Conservation (phyloP, 1,140 invertebrate genomes). For the Atta colombica region DNA sequence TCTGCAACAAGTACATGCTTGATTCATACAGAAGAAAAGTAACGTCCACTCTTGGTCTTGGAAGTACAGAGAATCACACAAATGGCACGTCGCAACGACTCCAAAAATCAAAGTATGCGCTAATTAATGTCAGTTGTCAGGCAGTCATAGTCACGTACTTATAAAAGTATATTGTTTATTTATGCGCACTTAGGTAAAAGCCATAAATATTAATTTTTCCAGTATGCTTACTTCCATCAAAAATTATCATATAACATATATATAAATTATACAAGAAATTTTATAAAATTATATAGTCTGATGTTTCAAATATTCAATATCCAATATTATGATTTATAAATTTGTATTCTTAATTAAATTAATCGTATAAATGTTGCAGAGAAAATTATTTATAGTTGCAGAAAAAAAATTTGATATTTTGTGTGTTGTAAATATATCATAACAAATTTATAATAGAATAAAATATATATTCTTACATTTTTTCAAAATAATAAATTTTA, state of each 20-base stretch:
- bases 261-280: constrained; percentile 56
- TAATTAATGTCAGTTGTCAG: constrained; percentile 83
- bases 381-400: constrained; percentile 12
- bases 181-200: constrained; percentile 79
- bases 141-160: constrained; percentile 82
- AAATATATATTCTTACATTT: neutral
- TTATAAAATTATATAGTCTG: constrained; percentile 60
- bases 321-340: constrained; percentile 55
- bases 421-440: neutral
- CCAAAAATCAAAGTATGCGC: constrained; percentile 84
- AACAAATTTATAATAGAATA: neutral
- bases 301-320: constrained; percentile 65
- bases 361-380: constrained; percentile 22
- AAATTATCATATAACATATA: constrained; percentile 18
- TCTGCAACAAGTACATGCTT: constrained; percentile 72
- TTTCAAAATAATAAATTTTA: constrained; percentile 9
- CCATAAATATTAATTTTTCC: constrained; percentile 70
- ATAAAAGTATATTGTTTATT: constrained; percentile 77
- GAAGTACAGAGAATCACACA: constrained; percentile 76
- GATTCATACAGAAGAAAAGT: constrained; percentile 72
- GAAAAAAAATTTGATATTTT: neutral
- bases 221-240: constrained; percentile 68
- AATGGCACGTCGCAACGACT: constrained; percentile 79
- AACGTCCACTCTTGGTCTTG: constrained; percentile 75
- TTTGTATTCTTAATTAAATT: constrained; percentile 41